Base-by-base conservation (phyloP, 2,113 vertebrate species). In the Nicator chloris region DNA sequence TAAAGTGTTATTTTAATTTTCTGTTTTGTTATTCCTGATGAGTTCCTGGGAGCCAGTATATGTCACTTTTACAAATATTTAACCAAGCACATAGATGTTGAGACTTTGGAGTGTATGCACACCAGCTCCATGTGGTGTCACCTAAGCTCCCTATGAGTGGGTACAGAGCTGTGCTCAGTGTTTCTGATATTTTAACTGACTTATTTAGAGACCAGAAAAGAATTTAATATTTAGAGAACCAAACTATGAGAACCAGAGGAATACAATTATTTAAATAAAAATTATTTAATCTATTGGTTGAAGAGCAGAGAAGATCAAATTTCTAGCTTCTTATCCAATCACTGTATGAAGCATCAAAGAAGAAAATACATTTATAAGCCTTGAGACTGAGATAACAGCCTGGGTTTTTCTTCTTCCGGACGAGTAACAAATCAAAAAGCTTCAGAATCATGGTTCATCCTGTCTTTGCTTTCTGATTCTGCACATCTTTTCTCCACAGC, bases 61-160 rank as follows among this genome's bases (percentile, higher is more conserved):
- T 39, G 10, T 15, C 40, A 82, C 13, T 50, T 30, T 84, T 35
- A 61, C 15, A 83, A 86, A 61, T 54, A 42, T 18, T 63, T 89
- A 56, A 47, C 35, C 40, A 64, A 68, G 14, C 26, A 69, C 33
- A 72, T 11, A 35, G 13, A 35, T 7, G 7, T 42, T 44, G 35
- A 91, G 27, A 5, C 17, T 45, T 81, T 42, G 33, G 37, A 65
- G 10, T 39, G 27, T 30, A 44, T 60, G 49, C 49, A 79, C 1
- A 0, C 4, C 31, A 59, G 15, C 7, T 81, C n/a, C 42, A 33
- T 0, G 0, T 30, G 15, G 22, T 56, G 22, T 71, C 66, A 82
- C n/a, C 53, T 88, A 31, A 72, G 6, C 15, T 57, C 10, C 18
- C 20, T 19, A 3, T 44, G 42, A 63, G 26, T 15, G 15, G 33